Evolutionary conservation across 2,797 vertebrate genomes (phyloP).

Genomic region (Rachycentron canadum): DNA sequence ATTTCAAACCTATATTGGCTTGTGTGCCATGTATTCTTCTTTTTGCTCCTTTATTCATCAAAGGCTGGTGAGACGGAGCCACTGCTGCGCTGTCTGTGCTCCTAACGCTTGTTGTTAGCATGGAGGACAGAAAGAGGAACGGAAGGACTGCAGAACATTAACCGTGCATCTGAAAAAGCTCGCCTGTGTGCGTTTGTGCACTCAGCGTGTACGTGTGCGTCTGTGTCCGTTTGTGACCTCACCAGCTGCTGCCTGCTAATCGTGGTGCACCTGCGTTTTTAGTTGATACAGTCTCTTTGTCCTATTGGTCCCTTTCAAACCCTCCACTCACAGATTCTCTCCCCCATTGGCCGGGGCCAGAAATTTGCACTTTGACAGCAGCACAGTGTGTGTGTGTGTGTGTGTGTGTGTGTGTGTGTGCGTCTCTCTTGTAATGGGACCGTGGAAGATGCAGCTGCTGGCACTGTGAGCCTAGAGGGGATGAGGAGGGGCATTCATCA

Average conservation of each 20-base stretch:
- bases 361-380: constrained; percentile 68
- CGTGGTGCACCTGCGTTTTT: constrained; percentile 83
- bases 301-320: constrained; percentile 77
- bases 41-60: constrained; percentile 54
- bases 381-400: constrained; percentile 25
- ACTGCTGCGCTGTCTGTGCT: background rate
- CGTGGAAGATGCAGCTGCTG: constrained; percentile 78
- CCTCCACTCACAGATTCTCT: constrained; percentile 60
- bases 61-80: constrained; percentile 41
- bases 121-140: constrained; percentile 38
- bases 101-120: constrained; percentile 35
- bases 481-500: constrained; percentile 20
- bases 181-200: constrained; percentile 3
- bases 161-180: constrained; percentile 38
- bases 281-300: constrained; percentile 69
- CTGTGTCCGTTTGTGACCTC: constrained; percentile 64
- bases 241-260: constrained; percentile 83
- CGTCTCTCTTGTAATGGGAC: constrained; percentile 50
- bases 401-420: constrained; percentile 22
- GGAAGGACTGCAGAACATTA: constrained; percentile 49
- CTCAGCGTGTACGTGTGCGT: constrained; percentile 1
- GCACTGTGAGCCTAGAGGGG: constrained; percentile 34
- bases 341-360: constrained; percentile 68
- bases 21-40: constrained; percentile 37
- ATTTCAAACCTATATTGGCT: constrained; percentile 51